phyloP scores from a whole-genome alignment of 1,140 invertebrate genomes.

The Oryctes rhinoceros region DNA sequence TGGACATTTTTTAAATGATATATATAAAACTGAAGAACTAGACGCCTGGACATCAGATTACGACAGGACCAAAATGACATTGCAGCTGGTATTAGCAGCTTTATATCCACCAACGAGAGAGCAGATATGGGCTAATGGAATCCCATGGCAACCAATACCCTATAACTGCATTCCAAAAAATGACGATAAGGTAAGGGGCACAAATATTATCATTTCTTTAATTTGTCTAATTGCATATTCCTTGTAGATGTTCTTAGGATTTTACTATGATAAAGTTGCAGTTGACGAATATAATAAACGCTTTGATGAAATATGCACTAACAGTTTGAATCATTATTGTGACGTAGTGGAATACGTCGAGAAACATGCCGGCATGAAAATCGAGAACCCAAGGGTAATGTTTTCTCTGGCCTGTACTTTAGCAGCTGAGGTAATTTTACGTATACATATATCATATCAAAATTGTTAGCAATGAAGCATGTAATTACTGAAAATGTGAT shows the following conservation, averaged over 20 bases:
- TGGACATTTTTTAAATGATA: conserved; percentile 69
- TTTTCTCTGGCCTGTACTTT: conserved; percentile 7
- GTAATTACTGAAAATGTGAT: too few species aligned
- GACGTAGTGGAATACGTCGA: conserved; percentile 24
- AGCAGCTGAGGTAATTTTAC: conserved; percentile 1
- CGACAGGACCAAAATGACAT: conserved; percentile 88
- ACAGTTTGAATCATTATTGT: neutral
- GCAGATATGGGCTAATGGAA: conserved; percentile 75
- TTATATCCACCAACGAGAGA: conserved; percentile 77
- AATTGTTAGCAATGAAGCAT: too few species aligned
- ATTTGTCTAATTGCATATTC: neutral
- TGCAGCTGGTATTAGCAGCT: conserved; percentile 81
- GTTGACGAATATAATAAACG: neutral
- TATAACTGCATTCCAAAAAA: conserved; percentile 74
- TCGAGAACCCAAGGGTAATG: conserved; percentile 10
- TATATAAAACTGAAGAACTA: conserved; percentile 72
- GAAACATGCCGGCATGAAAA: neutral
- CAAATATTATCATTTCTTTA: neutral
- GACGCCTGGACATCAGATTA: conserved; percentile 78
- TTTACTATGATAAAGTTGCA: neutral
- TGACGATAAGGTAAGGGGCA: conserved; percentile 9
- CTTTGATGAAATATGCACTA: neutral
- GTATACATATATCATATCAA: too few species aligned
- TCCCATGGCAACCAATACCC: conserved; percentile 89
- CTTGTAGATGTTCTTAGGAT: conserved; percentile 6